Evolutionary conservation across 92 coral and sea anemone species (phyloP).

Genomic region (Zoanthus solanderi): DNA sequence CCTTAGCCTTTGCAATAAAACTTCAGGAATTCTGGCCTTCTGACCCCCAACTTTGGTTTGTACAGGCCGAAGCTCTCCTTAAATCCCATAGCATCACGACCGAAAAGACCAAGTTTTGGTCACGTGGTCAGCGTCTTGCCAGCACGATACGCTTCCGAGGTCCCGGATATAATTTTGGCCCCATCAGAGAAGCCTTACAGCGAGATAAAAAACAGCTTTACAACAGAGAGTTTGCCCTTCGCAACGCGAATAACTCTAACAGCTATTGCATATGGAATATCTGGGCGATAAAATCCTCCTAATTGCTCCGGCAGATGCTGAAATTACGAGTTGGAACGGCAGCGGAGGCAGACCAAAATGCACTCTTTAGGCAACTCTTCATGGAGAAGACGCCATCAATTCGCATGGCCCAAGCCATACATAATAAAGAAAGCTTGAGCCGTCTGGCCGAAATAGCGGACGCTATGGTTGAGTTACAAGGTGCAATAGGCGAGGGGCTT

Average conservation of each 20-base stretch:
- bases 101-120: constrained; percentile 62
- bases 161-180: constrained; percentile 55
- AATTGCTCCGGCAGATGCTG: not conserved
- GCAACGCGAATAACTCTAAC: constrained; percentile 58
- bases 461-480: constrained; percentile 70
- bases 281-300: constrained; percentile 69
- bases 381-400: constrained; percentile 54
- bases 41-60: constrained; percentile 36
- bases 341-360: not conserved
- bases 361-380: not conserved
- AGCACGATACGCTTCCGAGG: constrained; percentile 66
- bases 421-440: constrained; percentile 39
- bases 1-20: constrained; percentile 18
- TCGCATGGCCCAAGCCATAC: constrained; percentile 58
- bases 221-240: constrained; percentile 51
- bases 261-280: constrained; percentile 60
- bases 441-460: constrained; percentile 64
- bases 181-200: constrained; percentile 40
- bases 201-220: constrained; percentile 25
- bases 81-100: constrained; percentile 52
- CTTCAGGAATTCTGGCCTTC: constrained; percentile 37
- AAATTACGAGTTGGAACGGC: constrained; percentile 24
- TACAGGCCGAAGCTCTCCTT: constrained; percentile 44
- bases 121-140: constrained; percentile 60
- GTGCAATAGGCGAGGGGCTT: constrained; percentile 27